Evolutionary conservation across 2,113 vertebrate species (phyloP).

Genomic region (Rhinolophus sinicus): DNA sequence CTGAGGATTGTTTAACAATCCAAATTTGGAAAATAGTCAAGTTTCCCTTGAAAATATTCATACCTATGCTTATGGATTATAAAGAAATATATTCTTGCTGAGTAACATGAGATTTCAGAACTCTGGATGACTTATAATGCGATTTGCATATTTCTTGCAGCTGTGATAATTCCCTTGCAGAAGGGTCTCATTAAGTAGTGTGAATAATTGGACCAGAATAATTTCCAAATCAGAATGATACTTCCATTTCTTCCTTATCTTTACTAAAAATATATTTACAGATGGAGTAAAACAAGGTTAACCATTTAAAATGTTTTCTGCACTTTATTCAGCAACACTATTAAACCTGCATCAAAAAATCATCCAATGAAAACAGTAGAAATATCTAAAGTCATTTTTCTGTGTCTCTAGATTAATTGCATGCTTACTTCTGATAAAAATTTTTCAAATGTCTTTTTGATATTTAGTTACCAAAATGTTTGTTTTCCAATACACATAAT

Average conservation of each 20-base stretch:
- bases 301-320: background rate
- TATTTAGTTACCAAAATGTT: background rate
- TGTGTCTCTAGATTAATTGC: background rate
- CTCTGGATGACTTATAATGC: background rate
- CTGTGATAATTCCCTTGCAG: background rate
- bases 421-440: background rate
- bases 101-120: background rate
- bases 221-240: conserved; percentile 33
- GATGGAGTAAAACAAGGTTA: background rate
- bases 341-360: background rate
- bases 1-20: background rate
- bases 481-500: background rate
- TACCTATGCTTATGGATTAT: background rate
- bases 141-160: background rate
- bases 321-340: background rate
- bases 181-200: background rate
- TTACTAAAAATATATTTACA: conserved; percentile 45
- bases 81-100: background rate
- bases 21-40: background rate
- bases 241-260: background rate
- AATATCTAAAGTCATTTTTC: background rate
- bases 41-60: background rate
- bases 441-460: background rate
- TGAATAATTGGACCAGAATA: conserved; percentile 27
- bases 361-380: background rate